These are phyloP conservation scores for Danio tinwini DNA, from an alignment of 2,797 vertebrate genomes.

Conservation along the genomic window DNA sequence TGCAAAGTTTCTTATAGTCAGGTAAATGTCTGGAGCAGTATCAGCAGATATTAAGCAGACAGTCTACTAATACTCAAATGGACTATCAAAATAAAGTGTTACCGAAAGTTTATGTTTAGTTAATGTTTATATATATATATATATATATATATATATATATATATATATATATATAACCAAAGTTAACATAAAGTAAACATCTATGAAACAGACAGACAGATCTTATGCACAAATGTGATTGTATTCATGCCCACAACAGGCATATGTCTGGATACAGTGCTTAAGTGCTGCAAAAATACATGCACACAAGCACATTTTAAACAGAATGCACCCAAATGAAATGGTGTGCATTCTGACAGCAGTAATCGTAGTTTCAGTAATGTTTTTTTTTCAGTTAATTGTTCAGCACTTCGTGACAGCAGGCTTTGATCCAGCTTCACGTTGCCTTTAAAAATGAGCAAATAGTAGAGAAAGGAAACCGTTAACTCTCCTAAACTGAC, in stretches of 20 bases:
- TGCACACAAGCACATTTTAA: background rate
- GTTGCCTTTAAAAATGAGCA: slow-evolving; percentile 21
- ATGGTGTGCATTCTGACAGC: background rate
- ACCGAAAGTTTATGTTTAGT: no score
- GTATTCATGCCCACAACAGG: background rate
- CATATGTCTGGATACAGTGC: background rate
- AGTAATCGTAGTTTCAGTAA: background rate
- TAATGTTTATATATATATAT: no score
- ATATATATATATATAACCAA: no score
- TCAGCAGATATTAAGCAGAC: no score
- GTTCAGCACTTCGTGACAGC: background rate
- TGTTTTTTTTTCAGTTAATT: background rate
- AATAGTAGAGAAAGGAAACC: background rate
- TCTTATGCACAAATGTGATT: background rate
- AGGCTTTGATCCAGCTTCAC: background rate
- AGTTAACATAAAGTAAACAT: background rate
- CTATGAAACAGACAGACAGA: background rate
- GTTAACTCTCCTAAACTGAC: slow-evolving; percentile 35
- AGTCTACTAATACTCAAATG: no score
- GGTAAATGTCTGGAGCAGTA: no score
- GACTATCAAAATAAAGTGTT: no score
- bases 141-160: no score
- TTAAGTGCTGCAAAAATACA: background rate
- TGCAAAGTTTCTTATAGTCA: no score
- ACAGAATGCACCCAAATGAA: background rate